Conservation (phyloP, 2,888 invertebrate genomes). For the Amphipoea oculea region DNA sequence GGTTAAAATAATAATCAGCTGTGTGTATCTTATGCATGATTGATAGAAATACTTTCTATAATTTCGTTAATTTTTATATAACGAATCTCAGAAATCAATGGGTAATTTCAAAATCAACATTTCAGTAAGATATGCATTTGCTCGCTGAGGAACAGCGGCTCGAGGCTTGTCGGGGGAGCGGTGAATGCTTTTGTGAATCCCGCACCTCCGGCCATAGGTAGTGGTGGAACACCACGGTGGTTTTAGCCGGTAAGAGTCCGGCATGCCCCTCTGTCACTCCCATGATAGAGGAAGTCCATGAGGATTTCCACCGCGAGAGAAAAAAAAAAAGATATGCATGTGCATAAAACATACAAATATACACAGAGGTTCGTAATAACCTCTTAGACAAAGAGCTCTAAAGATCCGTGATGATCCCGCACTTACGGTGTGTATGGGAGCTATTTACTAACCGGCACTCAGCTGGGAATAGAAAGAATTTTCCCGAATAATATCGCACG, state of each 20-base stretch:
- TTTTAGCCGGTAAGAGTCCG: too few relatives aligned
- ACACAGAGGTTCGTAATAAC: background rate
- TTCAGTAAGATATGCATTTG: background rate
- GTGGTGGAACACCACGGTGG: too few relatives aligned
- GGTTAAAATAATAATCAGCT: too few relatives aligned
- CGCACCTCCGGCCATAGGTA: too few relatives aligned
- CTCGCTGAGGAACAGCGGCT: too few relatives aligned
- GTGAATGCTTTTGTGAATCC: too few relatives aligned
- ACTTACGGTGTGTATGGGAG: conserved; percentile 29
- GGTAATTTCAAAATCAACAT: background rate
- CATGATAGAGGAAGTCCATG: too few relatives aligned
- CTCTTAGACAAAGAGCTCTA: conserved; percentile 13
- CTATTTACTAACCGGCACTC: conserved; percentile 34
- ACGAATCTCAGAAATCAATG: background rate
- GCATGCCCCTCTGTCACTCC: too few relatives aligned
- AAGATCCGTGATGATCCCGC: conserved; percentile 30
- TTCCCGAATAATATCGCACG: conserved; percentile 8
- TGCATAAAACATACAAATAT: background rate
- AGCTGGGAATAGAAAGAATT: conserved; percentile 5
- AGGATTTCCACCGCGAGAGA: too few relatives aligned
- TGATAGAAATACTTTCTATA: too few relatives aligned
- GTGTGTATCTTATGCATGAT: too few relatives aligned
- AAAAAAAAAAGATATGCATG: background rate
- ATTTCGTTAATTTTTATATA: background rate
- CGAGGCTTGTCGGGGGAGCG: too few relatives aligned